Evolutionary conservation across 2,888 invertebrate genomes (phyloP).

Genomic region (Ormyrus nitidulus): DNA sequence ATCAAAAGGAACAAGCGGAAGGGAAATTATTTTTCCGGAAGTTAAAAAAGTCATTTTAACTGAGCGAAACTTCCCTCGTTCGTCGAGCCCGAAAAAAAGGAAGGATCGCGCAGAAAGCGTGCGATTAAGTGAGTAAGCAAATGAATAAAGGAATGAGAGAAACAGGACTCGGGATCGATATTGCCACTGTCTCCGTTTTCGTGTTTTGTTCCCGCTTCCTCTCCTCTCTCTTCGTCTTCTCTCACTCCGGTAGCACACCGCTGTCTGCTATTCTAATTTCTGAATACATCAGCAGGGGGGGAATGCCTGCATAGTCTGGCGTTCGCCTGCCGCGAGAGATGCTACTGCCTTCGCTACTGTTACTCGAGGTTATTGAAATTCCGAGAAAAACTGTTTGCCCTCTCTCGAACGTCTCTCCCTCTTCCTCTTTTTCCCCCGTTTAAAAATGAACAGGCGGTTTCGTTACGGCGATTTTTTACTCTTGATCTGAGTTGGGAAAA

Average conservation of each 20-base stretch:
- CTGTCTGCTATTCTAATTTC: conserved; percentile 57
- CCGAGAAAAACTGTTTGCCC: conserved; percentile 42
- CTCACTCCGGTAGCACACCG: conserved; percentile 4
- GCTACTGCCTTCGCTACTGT: background rate
- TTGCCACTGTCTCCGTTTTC: background rate
- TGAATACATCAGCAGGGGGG: conserved; percentile 49
- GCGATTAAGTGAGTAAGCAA: conserved; percentile 16
- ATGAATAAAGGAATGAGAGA: conserved; percentile 44
- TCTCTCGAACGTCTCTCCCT: background rate
- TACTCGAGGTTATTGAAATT: conserved; percentile 51
- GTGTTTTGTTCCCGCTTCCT: conserved; percentile 35
- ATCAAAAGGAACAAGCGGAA: too few species aligned
- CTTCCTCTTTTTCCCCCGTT: background rate
- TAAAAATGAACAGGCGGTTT: conserved; percentile 39
- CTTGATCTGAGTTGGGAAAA: background rate
- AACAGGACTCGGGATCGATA: conserved; percentile 41
- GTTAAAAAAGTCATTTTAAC: background rate
- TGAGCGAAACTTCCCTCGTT: background rate
- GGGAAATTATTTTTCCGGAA: too few species aligned
- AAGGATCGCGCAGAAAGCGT: too few species aligned
- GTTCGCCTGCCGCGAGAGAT: background rate
- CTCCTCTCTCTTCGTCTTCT: background rate
- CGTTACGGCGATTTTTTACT: conserved; percentile 6
- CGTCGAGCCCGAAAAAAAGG: too few species aligned
- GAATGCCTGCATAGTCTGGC: conserved; percentile 22